Evolutionary conservation across 1,140 invertebrate species (phyloP).

Genomic region (Oryzaephilus surinamensis): DNA sequence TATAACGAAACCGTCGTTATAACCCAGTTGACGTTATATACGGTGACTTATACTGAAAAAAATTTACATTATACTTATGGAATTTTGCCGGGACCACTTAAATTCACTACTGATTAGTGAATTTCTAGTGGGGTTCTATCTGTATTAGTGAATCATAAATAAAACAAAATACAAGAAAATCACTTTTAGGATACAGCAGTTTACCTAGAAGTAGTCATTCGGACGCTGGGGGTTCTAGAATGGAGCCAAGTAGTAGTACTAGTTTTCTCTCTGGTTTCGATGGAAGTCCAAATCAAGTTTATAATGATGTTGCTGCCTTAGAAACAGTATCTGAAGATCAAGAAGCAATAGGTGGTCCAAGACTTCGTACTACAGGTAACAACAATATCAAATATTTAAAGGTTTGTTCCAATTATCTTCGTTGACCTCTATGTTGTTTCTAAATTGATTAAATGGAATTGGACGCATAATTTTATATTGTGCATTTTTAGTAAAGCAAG

Average conservation of each 20-base stretch:
- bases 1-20: too few relatives aligned
- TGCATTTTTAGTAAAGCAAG: background rate
- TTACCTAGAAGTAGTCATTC: constrained; percentile 71
- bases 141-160: too few relatives aligned
- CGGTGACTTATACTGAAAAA: too few relatives aligned
- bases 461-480: constrained; percentile 6
- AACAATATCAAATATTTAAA: background rate
- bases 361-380: constrained; percentile 32
- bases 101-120: too few relatives aligned
- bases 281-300: constrained; percentile 31
- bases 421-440: background rate
- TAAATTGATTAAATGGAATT: background rate
- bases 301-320: constrained; percentile 35
- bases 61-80: too few relatives aligned
- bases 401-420: background rate
- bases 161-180: too few relatives aligned
- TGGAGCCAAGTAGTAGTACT: constrained; percentile 41
- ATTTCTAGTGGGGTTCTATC: too few relatives aligned
- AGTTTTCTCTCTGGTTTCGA: constrained; percentile 40
- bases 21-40: too few relatives aligned
- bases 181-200: constrained; percentile 74
- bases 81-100: too few relatives aligned
- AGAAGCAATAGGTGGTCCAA: constrained; percentile 28
- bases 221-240: constrained; percentile 48
- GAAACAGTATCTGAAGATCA: constrained; percentile 37